phyloP scores from a whole-genome alignment of 1,140 invertebrate genomes.

The Drosophila mayri region DNA sequence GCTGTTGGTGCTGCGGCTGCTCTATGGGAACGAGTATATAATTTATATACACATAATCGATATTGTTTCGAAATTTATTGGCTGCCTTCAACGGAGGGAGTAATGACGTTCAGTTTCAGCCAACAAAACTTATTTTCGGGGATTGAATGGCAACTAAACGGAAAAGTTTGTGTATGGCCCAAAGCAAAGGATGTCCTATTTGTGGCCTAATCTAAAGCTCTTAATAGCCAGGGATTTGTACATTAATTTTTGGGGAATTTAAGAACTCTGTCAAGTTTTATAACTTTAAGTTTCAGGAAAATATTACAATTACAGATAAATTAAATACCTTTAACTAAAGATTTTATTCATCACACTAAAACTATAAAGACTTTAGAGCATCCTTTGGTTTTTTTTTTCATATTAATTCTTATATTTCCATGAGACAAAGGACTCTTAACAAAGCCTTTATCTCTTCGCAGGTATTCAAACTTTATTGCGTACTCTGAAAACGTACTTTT shows the following conservation, averaged over 20 bases:
- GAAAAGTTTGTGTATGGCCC: constrained; percentile 21
- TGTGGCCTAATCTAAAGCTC: constrained; percentile 5
- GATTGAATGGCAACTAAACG: constrained; percentile 24
- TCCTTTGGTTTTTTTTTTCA: not conserved
- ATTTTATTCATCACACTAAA: not conserved
- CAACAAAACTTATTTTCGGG: constrained; percentile 25
- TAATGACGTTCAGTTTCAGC: constrained; percentile 17
- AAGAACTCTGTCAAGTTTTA: not conserved
- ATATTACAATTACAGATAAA: no score
- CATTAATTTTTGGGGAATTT: not conserved
- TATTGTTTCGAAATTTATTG: constrained; percentile 57
- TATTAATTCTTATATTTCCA: not conserved
- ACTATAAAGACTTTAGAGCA: no score
- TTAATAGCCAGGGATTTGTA: not conserved
- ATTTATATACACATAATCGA: constrained; percentile 45
- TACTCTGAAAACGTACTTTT: constrained; percentile 19
- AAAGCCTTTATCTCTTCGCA: constrained; percentile 15
- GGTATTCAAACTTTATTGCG: constrained; percentile 40
- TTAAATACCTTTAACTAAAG: no score
- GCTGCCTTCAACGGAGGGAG: not conserved
- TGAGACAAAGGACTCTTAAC: not conserved
- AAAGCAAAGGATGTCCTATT: not conserved
- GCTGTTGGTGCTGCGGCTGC: not conserved
- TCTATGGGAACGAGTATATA: constrained; percentile 23
- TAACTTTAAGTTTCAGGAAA: no score